Conservation (phyloP, 2,113 vertebrate genomes). For the Xiphophorus maculatus region DNA sequence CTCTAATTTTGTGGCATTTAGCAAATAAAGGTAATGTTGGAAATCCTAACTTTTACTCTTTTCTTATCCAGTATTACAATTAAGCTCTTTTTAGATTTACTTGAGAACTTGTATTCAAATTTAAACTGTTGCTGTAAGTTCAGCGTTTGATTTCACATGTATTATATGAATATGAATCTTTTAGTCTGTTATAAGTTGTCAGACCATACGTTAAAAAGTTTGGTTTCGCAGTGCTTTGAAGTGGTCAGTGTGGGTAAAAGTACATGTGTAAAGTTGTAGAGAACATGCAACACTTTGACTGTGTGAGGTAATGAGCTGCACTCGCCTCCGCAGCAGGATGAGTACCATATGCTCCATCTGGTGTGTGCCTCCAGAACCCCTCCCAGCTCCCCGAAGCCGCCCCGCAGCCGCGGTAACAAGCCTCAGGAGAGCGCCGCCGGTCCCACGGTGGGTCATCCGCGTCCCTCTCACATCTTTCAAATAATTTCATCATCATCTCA, state of each 20-base stretch:
- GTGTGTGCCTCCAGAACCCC: slow-evolving; percentile 78
- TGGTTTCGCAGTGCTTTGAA: not conserved
- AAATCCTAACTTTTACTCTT: too few relatives aligned
- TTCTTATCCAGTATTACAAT: too few relatives aligned
- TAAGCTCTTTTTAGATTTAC: too few relatives aligned
- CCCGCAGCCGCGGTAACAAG: slow-evolving; percentile 59
- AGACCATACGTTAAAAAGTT: not conserved
- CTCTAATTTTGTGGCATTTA: too few relatives aligned
- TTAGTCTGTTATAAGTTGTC: not conserved
- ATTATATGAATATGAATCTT: not conserved
- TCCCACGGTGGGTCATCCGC: slow-evolving; percentile 56
- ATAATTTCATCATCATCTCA: slow-evolving; percentile 60
- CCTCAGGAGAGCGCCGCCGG: slow-evolving; percentile 40
- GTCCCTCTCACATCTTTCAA: slow-evolving; percentile 32
- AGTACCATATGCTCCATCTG: slow-evolving; percentile 83
- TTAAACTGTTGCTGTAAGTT: not conserved
- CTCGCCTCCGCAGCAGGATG: slow-evolving; percentile 75
- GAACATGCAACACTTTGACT: slow-evolving; percentile 10
- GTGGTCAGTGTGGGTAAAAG: not conserved
- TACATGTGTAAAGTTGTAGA: not conserved
- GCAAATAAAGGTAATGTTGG: too few relatives aligned
- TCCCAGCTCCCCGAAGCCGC: slow-evolving; percentile 74
- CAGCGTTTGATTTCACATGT: not conserved
- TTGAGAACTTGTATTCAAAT: too few relatives aligned
- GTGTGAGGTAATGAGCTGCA: slow-evolving; percentile 30